These are phyloP conservation scores for Drosophila ezoana DNA, from an alignment of 2,888 invertebrate genomes.

Conservation along the genomic window DNA sequence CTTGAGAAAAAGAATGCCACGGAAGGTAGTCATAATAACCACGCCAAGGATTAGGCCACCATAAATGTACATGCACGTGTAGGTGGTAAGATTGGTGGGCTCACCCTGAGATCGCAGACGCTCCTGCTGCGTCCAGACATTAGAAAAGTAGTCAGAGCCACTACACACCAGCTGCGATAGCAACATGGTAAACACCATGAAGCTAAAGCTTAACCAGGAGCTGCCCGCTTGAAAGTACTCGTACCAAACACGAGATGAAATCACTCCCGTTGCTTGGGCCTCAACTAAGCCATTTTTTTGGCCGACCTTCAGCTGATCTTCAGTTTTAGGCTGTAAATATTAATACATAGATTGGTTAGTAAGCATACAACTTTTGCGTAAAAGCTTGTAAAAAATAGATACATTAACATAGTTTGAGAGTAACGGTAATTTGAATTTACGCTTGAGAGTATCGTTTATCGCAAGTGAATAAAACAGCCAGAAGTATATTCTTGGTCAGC, in stretches of 20 bases:
- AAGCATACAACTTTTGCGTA: not conserved
- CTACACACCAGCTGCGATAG: constrained; percentile 87
- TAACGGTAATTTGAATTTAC: not conserved
- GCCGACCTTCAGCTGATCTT: constrained; percentile 50
- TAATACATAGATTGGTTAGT: not conserved
- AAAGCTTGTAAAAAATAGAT: not conserved
- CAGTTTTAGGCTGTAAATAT: constrained; percentile 55
- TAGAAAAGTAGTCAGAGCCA: constrained; percentile 88
- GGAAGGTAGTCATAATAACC: constrained; percentile 86
- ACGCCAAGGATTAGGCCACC: constrained; percentile 83
- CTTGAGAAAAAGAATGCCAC: constrained; percentile 89
- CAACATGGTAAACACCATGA: constrained; percentile 85
- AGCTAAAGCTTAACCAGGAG: constrained; percentile 84
- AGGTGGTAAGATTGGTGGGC: constrained; percentile 77
- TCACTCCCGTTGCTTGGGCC: constrained; percentile 83
- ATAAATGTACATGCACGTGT: constrained; percentile 84
- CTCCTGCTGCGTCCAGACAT: constrained; percentile 86
- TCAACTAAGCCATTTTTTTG: constrained; percentile 77
- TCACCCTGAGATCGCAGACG: constrained; percentile 77
- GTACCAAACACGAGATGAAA: constrained; percentile 84
- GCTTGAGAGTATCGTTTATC: too few species aligned
- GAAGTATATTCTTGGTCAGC: too few species aligned
- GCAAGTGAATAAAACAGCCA: too few species aligned
- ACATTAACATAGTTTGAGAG: not conserved
- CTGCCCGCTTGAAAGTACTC: constrained; percentile 86